Evolutionary conservation across 2,797 vertebrate species (phyloP).

Genomic region (Synaphobranchus kaupii): DNA sequence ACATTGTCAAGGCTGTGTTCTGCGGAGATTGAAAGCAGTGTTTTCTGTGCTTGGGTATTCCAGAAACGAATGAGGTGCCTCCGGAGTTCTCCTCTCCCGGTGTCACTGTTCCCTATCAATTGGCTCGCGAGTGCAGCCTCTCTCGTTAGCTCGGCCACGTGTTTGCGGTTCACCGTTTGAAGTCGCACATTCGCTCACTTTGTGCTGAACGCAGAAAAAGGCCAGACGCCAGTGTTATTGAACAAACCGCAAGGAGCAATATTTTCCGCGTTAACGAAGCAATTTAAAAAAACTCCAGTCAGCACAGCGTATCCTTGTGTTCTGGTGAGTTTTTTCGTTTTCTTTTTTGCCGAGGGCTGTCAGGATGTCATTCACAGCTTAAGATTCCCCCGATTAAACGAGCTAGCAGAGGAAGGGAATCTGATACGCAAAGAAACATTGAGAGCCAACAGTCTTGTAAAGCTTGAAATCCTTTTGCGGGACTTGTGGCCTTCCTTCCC

Average conservation of each 20-base stretch:
- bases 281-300: conserved; percentile 16
- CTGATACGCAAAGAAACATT: not conserved
- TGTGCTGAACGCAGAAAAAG: conserved; percentile 11
- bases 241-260: conserved; percentile 19
- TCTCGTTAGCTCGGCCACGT: conserved; percentile 17
- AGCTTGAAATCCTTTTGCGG: not conserved
- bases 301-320: conserved; percentile 11
- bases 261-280: conserved; percentile 7
- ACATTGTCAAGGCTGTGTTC: not conserved
- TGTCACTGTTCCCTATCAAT: not conserved
- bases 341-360: not conserved
- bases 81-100: not conserved
- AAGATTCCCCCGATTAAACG: not conserved
- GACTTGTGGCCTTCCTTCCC: not conserved
- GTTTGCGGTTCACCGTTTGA: conserved; percentile 24
- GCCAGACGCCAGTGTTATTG: conserved; percentile 23
- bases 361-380: not conserved
- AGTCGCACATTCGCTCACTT: conserved; percentile 19
- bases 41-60: not conserved
- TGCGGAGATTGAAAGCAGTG: not conserved
- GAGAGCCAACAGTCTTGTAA: not conserved
- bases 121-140: not conserved
- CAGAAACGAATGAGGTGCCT: conserved; percentile 13
- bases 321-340: not conserved
- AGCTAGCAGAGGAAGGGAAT: not conserved